Percentiles rank a stretch among this genome's conserved stretches.
phyloP scores from a whole-genome alignment of 2,797 vertebrate genomes.

The Aselliscus stoliczkanus region DNA sequence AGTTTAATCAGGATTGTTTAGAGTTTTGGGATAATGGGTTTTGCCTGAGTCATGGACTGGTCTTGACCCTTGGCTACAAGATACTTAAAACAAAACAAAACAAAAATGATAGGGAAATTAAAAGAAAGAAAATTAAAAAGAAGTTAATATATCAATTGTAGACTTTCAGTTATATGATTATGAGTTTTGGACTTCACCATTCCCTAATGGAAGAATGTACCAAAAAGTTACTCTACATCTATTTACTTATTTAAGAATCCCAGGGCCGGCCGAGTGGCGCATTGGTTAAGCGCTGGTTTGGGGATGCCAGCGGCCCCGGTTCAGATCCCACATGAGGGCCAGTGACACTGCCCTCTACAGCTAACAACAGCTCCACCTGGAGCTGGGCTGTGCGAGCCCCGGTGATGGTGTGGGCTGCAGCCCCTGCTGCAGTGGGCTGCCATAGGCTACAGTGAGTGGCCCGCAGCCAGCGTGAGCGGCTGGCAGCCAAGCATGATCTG shows the following conservation, averaged over 20 bases:
- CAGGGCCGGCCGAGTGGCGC: too few relatives aligned
- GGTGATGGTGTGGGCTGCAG: too few relatives aligned
- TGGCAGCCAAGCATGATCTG: too few relatives aligned
- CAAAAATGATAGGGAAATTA: background rate
- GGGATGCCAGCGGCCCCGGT: too few relatives aligned
- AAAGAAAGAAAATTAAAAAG: background rate
- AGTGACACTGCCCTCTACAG: too few relatives aligned
- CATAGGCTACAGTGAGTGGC: too few relatives aligned
- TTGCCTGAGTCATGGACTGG: background rate
- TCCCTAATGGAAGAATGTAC: background rate
- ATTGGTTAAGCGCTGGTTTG: too few relatives aligned
- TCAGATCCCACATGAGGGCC: too few relatives aligned
- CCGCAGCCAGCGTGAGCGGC: too few relatives aligned
- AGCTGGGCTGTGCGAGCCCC: too few relatives aligned
- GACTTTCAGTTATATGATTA: background rate
- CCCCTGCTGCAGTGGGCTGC: too few relatives aligned
- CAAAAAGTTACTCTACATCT: background rate
- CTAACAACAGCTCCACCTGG: too few relatives aligned
- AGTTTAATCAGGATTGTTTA: slow-evolving; percentile 4
- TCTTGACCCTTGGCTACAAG: background rate
- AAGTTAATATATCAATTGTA: background rate
- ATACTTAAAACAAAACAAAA: background rate
- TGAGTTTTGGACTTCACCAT: background rate
- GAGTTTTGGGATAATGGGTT: background rate
- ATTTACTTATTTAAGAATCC: slow-evolving; percentile 20